A percentile compares a stretch with the other conserved stretches of the same genome.
Conservation (phyloP, 1,140 invertebrate genomes). For the Sesamia nonagrioides region DNA sequence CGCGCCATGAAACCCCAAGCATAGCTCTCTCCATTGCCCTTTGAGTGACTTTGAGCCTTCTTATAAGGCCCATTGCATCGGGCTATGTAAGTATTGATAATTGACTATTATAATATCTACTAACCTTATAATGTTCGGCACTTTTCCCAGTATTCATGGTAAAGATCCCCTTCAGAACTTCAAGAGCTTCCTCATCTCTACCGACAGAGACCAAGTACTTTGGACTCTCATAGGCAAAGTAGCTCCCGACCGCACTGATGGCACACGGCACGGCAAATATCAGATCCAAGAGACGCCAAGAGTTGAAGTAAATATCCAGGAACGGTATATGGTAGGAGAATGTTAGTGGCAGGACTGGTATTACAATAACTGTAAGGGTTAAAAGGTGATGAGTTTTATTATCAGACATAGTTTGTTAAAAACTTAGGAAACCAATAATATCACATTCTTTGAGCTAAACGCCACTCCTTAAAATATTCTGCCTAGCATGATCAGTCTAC, state of each 20-base stretch:
- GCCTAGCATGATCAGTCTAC: too few species aligned
- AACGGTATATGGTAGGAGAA: slow-evolving; percentile 79
- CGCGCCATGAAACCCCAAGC: too few species aligned
- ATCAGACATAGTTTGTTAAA: too few species aligned
- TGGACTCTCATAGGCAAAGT: slow-evolving; percentile 90
- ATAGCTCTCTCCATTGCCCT: too few species aligned
- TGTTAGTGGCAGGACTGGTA: slow-evolving; percentile 74
- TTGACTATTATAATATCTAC: neutral
- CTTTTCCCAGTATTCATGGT: slow-evolving; percentile 86
- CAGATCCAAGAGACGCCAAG: slow-evolving; percentile 91
- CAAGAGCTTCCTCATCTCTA: slow-evolving; percentile 86
- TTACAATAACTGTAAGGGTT: slow-evolving; percentile 70
- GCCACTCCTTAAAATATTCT: too few species aligned
- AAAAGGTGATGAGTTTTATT: neutral
- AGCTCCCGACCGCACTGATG: slow-evolving; percentile 86
- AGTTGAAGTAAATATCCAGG: slow-evolving; percentile 85
- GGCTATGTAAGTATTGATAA: neutral
- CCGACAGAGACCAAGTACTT: slow-evolving; percentile 89
- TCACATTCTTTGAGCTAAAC: too few species aligned
- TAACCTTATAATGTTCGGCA: slow-evolving; percentile 66
- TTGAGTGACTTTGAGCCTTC: too few species aligned
- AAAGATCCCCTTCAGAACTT: slow-evolving; percentile 87
- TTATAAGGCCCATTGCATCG: too few species aligned
- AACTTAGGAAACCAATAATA: too few species aligned
- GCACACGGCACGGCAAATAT: slow-evolving; percentile 89